Evolutionary conservation across 2,797 vertebrate genomes (phyloP).

Genomic region (Lagorchestes hirsutus): DNA sequence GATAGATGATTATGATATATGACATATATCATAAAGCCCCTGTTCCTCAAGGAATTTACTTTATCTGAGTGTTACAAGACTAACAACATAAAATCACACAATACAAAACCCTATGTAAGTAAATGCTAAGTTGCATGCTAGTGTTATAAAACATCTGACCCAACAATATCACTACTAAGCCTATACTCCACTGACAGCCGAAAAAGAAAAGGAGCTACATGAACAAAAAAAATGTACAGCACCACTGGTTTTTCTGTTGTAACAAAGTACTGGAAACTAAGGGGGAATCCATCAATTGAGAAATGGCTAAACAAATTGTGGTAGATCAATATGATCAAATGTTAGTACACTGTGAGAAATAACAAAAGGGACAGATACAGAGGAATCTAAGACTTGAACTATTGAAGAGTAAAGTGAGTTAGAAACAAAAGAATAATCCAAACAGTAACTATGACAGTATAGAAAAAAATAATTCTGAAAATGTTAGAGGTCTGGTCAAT

Average conservation of each 20-base stretch:
- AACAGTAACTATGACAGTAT: not conserved
- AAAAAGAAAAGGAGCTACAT: not conserved
- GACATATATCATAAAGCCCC: not conserved
- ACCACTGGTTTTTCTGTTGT: not conserved
- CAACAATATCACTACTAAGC: not conserved
- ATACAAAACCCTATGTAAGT: not conserved
- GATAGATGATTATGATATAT: too few relatives aligned
- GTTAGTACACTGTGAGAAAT: not conserved
- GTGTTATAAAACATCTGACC: not conserved
- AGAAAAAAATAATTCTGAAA: not conserved
- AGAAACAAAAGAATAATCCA: not conserved
- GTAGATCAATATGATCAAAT: not conserved
- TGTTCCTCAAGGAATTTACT: not conserved
- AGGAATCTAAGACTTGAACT: not conserved
- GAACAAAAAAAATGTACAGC: not conserved
- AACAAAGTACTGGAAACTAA: not conserved
- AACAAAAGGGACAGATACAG: not conserved
- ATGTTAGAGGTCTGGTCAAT: not conserved
- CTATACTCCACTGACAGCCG: not conserved
- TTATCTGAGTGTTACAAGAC: slow-evolving; percentile 5
- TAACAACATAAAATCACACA: not conserved
- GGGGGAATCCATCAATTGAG: not conserved
- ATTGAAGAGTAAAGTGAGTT: not conserved
- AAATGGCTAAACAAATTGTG: not conserved
- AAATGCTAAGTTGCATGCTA: not conserved